Base-by-base conservation (phyloP, 2,113 vertebrate species). In the Peromyscus leucopus region DNA sequence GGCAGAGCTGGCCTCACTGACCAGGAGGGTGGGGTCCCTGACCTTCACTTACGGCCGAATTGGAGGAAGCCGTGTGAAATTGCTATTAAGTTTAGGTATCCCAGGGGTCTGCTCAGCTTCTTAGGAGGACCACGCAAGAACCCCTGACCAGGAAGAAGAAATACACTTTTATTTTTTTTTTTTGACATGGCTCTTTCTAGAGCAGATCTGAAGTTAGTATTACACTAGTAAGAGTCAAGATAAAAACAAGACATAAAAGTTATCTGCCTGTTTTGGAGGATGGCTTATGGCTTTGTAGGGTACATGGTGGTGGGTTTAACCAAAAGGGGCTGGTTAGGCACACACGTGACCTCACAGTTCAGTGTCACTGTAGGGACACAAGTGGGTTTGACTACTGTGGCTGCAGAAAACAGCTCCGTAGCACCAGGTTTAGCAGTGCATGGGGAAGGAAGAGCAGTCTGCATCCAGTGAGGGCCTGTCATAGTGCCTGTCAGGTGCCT, bases 131-230 rank as follows among this genome's bases (percentile, higher is more conserved):
- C 59, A 42, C 3, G 2, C 28, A 28, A 33, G 78, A 76, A 88
- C 17, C 13, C 0, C 57, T 97, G 97, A 97, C 69, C 86, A 96
- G 86, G 97, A 96, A 76, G 97, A 96, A 76, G 7, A 96, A 97
- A 91, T 95, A 90, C 1, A 97, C 69, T 96, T 96, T 96, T 83
- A 75, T 94, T 95, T 97, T 76, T 39, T 90, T 67, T 46, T 97
- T 95, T 76, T 69, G 84, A 90, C 74, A 97, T 84, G 42, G 67
- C 15, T 98, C 19, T 98, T 95, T 87, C 94, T 95, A 94, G 96
- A 96, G 94, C 75, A 97, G 91, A 74, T 96, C 6, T 97, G 86
- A 98, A 97, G 96, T 93, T 96, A 74, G 74, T 46, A 28, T 46
- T 39, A 75, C 80, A 89, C 59, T 86, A 84, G 89, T 2, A 9